phyloP scores from a whole-genome alignment of 2,113 vertebrate species.

The Petaurus breviceps region DNA sequence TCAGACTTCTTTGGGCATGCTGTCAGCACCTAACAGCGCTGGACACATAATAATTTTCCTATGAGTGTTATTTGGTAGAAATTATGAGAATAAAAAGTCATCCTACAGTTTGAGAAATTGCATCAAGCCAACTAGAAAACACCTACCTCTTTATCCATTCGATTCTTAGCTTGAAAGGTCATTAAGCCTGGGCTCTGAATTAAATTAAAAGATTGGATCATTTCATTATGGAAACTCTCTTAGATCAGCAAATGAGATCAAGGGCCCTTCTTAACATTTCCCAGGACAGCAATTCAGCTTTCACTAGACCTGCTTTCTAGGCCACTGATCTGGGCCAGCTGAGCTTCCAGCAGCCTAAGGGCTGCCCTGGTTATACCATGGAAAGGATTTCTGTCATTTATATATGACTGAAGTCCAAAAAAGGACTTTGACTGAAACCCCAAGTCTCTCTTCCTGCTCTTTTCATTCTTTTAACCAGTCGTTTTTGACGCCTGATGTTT shows the following conservation, averaged over 20 bases:
- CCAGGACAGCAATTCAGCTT: neutral
- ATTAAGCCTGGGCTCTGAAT: neutral
- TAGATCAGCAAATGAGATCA: neutral
- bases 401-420: neutral
- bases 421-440: neutral
- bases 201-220: neutral
- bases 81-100: neutral
- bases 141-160: neutral
- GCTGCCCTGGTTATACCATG: neutral
- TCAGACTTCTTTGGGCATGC: neutral
- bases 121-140: neutral
- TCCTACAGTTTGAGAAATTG: neutral
- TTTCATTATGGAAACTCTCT: neutral
- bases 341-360: neutral
- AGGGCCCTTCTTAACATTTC: neutral
- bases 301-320: neutral
- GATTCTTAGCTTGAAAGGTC: neutral
- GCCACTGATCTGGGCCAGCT: neutral
- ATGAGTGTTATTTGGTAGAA: neutral
- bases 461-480: neutral
- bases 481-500: neutral
- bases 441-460: neutral
- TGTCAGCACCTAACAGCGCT: neutral
- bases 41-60: neutral
- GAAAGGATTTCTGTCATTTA: neutral